Conservation (phyloP, 2,888 invertebrate species). For the Microplitis manilae region DNA sequence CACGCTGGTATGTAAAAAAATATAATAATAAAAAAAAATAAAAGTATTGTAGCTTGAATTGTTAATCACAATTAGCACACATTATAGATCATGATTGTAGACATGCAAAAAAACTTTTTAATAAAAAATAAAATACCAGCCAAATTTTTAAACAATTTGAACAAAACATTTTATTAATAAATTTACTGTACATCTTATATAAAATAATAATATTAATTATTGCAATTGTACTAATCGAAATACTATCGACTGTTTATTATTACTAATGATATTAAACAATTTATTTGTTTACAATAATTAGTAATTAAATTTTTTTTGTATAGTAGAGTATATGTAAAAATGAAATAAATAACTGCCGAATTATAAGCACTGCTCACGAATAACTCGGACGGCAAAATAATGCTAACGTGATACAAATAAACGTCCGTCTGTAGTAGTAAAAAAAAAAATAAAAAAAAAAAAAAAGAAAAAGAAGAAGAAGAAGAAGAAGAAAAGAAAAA, state of each 20-base stretch:
- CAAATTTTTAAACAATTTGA: constrained; percentile 44
- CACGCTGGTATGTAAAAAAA: constrained; percentile 68
- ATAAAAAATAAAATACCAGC: constrained; percentile 48
- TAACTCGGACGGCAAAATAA: constrained; percentile 39
- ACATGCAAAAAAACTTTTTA: constrained; percentile 36
- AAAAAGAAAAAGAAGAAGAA: no score
- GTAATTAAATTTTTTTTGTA: constrained; percentile 10
- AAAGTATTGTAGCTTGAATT: constrained; percentile 69
- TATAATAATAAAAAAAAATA: constrained; percentile 23
- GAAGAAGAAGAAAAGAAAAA: constrained; percentile 5
- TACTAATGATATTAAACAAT: neutral
- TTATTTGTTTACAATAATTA: neutral
- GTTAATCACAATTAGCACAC: constrained; percentile 69
- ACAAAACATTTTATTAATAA: neutral
- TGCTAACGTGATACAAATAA: constrained; percentile 40
- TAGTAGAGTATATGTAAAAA: constrained; percentile 21
- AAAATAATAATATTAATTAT: no score
- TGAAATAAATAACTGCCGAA: constrained; percentile 18
- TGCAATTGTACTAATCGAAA: no score
- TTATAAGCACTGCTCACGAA: constrained; percentile 30
- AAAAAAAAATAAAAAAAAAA: constrained; percentile 17
- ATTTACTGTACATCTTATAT: no score
- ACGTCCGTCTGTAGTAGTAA: constrained; percentile 44
- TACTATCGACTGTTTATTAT: neutral
- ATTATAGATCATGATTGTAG: constrained; percentile 67